Base-by-base conservation (phyloP, 2,797 vertebrate species). In the Danio tinwini region DNA sequence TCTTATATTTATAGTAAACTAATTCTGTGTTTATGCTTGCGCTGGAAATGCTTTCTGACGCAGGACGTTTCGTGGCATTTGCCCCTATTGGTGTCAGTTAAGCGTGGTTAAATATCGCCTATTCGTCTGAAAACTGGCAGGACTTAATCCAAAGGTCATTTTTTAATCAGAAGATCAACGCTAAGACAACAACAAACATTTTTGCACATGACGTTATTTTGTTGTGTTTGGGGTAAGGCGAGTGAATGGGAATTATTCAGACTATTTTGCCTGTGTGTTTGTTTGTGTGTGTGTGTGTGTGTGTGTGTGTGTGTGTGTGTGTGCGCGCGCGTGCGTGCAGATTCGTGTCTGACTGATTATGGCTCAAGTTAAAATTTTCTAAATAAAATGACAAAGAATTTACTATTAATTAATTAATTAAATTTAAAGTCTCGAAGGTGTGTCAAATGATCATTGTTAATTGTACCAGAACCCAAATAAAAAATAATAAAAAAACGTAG, bases 1-100 rank as follows among this genome's bases (percentile, higher is more conserved):
- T 42, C 29, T 42, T 0, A 14, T 69, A 69, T 59, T 69, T 50
- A 69, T 69, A 78, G 64, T 61, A 78, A 78, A 69, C 44, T 21
- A 1, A 40, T 42, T 69, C 9, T 13, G 11, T 70, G 67, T 53
- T 70, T 44, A 44, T 29, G 45, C 19, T 50, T 50, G 2, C 1
- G 0, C 12, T 50, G 6, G 47, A 47, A 64, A 56, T 67, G 19
- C 12, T 13, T 75, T 21, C 1, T 69, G 55, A 61, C 13, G n/a
- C 55, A 61, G 40, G 13, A 65, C 4, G 13, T 47, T 61, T 50
- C 12, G 45, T 12, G 67, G 44, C 29, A 21, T 70, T 52, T 4
- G 10, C 55, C 55, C 55, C 7, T 45, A 77, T 40, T 1, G 1
- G 74, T 40, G 7, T 69, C 44, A 19, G 11, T 29, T 52, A 78